Conservation (phyloP, 2,113 vertebrate species). For the Willisornis vidua region DNA sequence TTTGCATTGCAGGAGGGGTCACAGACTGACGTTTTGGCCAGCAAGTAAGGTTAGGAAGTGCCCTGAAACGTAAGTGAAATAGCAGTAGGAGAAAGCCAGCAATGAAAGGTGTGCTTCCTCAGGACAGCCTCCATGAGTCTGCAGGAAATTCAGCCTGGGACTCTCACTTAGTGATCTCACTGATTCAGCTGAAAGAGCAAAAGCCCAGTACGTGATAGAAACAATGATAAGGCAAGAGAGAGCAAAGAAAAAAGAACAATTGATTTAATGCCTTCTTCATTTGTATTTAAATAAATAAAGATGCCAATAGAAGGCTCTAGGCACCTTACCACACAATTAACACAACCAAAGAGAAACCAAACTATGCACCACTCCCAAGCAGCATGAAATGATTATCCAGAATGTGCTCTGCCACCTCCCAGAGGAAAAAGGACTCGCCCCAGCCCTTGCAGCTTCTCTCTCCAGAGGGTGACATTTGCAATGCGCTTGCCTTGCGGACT, state of each 20-base stretch:
- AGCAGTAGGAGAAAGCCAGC: neutral
- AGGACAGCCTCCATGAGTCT: neutral
- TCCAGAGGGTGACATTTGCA: neutral
- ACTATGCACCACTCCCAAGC: conserved; percentile 14
- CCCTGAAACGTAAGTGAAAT: neutral
- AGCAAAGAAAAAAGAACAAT: conserved; percentile 42
- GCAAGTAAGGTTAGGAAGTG: neutral
- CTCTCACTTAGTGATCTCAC: neutral
- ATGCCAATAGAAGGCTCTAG: conserved; percentile 44
- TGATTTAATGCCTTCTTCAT: conserved; percentile 48
- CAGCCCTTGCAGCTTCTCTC: neutral
- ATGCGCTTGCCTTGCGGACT: neutral
- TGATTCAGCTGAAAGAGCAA: conserved; percentile 23
- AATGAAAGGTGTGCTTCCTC: neutral
- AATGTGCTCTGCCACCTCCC: conserved; percentile 36
- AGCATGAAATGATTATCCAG: conserved; percentile 49
- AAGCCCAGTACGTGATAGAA: neutral
- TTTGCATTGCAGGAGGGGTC: neutral
- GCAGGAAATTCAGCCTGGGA: neutral
- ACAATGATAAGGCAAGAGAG: conserved; percentile 18
- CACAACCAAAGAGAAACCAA: conserved; percentile 34
- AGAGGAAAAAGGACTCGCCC: neutral
- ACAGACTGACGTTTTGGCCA: neutral
- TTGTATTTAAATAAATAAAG: conserved; percentile 65
- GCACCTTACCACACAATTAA: conserved; percentile 60